These are phyloP conservation scores for Caenorhabditis sp. DNA, from an alignment of 2,888 invertebrate species.

Conservation along the genomic window DNA sequence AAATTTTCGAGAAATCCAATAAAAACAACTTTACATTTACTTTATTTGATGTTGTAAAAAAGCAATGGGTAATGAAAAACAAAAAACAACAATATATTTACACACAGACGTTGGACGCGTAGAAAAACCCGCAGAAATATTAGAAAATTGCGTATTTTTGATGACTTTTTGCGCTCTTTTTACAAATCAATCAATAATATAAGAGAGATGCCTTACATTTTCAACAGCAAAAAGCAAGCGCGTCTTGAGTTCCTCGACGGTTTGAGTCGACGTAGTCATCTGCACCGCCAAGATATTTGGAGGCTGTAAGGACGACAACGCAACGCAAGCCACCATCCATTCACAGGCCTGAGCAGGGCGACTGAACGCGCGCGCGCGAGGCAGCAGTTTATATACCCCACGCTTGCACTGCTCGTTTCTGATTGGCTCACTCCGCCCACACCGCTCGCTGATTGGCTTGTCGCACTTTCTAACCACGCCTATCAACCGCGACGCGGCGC, in stretches of 20 bases:
- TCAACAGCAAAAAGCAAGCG: conserved; percentile 60
- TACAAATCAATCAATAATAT: neutral
- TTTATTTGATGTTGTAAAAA: too few species aligned
- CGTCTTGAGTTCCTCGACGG: conserved; percentile 66
- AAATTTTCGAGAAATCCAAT: too few species aligned
- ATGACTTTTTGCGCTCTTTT: neutral
- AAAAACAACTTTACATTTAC: too few species aligned
- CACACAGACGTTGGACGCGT: too few species aligned
- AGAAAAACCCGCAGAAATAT: too few species aligned
- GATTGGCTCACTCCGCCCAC: conserved; percentile 31
- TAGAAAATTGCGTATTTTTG: too few species aligned
- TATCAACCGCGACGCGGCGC: conserved; percentile 13
- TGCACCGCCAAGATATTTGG: conserved; percentile 51
- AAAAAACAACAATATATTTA: too few species aligned
- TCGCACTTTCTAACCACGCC: conserved; percentile 14
- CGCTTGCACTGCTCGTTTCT: conserved; percentile 7
- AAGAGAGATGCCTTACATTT: conserved; percentile 61
- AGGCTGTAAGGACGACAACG: conserved; percentile 47
- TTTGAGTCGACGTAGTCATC: conserved; percentile 44
- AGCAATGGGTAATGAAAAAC: too few species aligned
- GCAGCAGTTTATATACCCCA: conserved; percentile 43
- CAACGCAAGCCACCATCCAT: conserved; percentile 62
- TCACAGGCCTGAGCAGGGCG: conserved; percentile 52
- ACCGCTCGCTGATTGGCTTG: conserved; percentile 1
- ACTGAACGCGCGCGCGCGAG: conserved; percentile 54